Percentiles rank a stretch among this genome's conserved stretches.
phyloP scores from a whole-genome alignment of 2,113 vertebrate species.

The Apus apus region DNA sequence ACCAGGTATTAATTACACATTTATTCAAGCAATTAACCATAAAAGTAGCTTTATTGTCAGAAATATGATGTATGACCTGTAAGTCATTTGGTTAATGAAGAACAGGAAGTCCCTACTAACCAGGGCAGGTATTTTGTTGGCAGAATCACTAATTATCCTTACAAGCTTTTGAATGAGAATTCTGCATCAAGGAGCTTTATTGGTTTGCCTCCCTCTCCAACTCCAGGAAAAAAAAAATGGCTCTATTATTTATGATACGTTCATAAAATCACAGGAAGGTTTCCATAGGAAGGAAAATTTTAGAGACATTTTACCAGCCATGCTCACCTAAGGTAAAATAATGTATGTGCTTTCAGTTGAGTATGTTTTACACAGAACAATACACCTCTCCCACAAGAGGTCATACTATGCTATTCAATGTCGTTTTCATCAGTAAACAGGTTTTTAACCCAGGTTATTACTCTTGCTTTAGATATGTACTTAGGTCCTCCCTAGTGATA shows the following conservation, averaged over 20 bases:
- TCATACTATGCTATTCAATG: neutral
- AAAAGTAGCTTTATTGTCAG: conserved; percentile 65
- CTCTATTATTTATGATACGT: neutral
- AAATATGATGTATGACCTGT: conserved; percentile 61
- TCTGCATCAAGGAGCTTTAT: neutral
- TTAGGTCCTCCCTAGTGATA: neutral
- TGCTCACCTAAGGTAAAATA: neutral
- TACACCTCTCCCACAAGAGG: neutral
- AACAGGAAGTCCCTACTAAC: conserved; percentile 54
- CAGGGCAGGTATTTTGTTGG: conserved; percentile 51
- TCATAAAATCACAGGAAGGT: neutral
- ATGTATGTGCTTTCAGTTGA: neutral
- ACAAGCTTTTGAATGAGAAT: conserved; percentile 3
- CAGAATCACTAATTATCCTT: conserved; percentile 45
- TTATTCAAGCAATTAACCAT: conserved; percentile 76
- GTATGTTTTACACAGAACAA: neutral
- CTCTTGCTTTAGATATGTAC: neutral
- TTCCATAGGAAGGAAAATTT: neutral
- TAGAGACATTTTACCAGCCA: neutral
- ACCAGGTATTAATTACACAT: conserved; percentile 44
- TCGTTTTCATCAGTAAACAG: neutral
- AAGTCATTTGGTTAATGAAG: conserved; percentile 72
- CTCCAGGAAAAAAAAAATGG: neutral
- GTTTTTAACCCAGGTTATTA: neutral
- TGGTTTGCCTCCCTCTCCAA: neutral